Evolutionary conservation across 2,797 vertebrate genomes (phyloP), one percentile per base, ranked within the genome.

Genomic region (Vultur gryphus): DNA sequence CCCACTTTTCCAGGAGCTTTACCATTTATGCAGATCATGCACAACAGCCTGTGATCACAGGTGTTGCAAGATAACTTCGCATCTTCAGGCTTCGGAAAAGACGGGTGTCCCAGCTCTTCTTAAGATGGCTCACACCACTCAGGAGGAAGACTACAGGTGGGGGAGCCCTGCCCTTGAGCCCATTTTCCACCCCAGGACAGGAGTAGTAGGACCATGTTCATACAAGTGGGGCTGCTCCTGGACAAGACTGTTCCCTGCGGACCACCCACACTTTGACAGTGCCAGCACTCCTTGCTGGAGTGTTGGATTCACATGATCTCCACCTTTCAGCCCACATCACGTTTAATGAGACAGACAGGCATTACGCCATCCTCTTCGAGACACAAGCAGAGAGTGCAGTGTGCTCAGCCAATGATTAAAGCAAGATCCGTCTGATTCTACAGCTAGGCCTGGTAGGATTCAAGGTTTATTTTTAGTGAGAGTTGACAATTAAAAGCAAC

Each of bases 281-380:
- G 46, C 21, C 41, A 76, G 16, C 21, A 41, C 2, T 20, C 35
- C 48, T 62, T 49, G 29, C 64, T 35, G 13, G 19, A 67, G n/a
- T 1, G 24, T 8, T 58, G 25, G n/a, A 76, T 72, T 87, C 49
- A 25, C 21, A 25, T 46, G 29, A 46, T 59, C 41, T 71, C 65
- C 57, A 29, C 33, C 57, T 46, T 72, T 64, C 59, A 64, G 75
- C 41, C 49, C 10, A 28, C 21, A 33, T 23, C 28, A 37, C 5
- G 5, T 51, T 62, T 37, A 41, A 69, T 7, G 15, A 86, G 69
- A 39, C 1, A 0, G 61, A 24, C 2, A 0, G 39, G 35, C 65
- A 16, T 23, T 19, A 28, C 5, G 0, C 51, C 20, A 0, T 44
- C 20, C n/a, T 64, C 44, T 37, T 25, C 0, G 0, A 64, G 70